Base-by-base conservation (phyloP, 2,797 vertebrate species). In the Phrynocephalus vlangalii region DNA sequence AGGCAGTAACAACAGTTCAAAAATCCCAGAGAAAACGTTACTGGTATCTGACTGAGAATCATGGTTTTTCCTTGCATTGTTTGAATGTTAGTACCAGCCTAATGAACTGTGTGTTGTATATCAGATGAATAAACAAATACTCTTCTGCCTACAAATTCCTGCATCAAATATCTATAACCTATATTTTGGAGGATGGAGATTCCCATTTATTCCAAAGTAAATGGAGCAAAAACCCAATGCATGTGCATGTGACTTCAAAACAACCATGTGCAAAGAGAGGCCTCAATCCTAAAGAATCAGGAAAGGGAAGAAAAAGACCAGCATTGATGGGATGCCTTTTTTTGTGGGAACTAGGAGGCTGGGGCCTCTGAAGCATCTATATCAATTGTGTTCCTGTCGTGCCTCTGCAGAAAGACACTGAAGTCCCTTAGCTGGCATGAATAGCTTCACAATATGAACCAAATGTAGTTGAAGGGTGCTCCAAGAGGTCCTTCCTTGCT, bases 1-100 rank as follows among this genome's bases (percentile, higher is more conserved):
- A 68, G 84, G 33, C 33, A 33, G 33, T 33, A 33, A 89, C 87
- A 90, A 85, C 82, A 18, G 0, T 85, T 80, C 75, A 78, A 13
- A 90, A 92, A 91, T 72, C 82, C 80, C 86, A 89, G 85, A 63
- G 90, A 56, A 83, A 90, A 80, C 79, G 13, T 68, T 67, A 60
- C n/a, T 80, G 78, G n/a, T 28, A 44, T 70, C 68, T 56, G 50
- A 86, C 66, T 68, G 11, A 30, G 50, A n/a, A 30, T 38, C 67
- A 60, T 79, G 26, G 44, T 33, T 20, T 24, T 38, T 86, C 16
- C 77, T n/a, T 30, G 79, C 80, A 44, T 56, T 72, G 38, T 50
- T 44, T 63, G 8, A 24, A 78, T 18, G 44, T 48, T 78, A 85
- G 28, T n/a, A 68, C 38, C 1, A 2, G 44, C 44, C 63, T 68